Evolutionary conservation across 1,140 invertebrate genomes (phyloP), one percentile per base, ranked within the genome.

Genomic region (Micrasema minimum): DNA sequence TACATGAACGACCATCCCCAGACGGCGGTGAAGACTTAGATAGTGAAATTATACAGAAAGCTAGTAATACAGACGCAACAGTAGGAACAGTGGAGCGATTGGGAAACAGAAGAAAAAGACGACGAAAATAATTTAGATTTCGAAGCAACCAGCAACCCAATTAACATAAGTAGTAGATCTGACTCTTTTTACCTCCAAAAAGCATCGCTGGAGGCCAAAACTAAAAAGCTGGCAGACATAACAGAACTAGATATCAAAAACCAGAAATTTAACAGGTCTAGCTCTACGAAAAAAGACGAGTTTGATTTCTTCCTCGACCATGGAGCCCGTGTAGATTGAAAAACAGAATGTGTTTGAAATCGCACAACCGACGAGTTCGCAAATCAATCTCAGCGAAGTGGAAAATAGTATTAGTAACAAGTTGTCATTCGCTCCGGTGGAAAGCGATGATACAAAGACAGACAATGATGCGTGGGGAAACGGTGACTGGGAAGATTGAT

Each of bases 231-330:
- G 77, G 72, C 87, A 78, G 80, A 90, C 83, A 90, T 93, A 74
- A 86, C 85, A 3, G 88, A 91, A 69, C 80, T 93, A 18, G 92
- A 93, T 77, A 93, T 92, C 48, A 91, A 92, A 78, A 88, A 90
- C 77, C 88, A 90, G 61, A 88, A 87, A 71, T 76, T 80, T 12
- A 81, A 81, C 50, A 75, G 76, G 7, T 11, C 14, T 2, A 1
- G 75, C 72, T 68, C 73, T 16, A 75, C 77, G 2, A 81, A 85
- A 16, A 80, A 82, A 18, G 85, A 89, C 65, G 89, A 91, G 68
- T 84, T 91, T 76, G 90, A 94, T 77, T 93, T 92, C 74, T 94
- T 94, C 76, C 90, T 89, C 59, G 93, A 93, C 77, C 77, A 94
- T 94, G 93, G 90, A 90, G 75, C 93, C 93, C 5, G 86, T 93